phyloP scores from a whole-genome alignment of 2,113 vertebrate species.

The Amphiprion ocellaris region DNA sequence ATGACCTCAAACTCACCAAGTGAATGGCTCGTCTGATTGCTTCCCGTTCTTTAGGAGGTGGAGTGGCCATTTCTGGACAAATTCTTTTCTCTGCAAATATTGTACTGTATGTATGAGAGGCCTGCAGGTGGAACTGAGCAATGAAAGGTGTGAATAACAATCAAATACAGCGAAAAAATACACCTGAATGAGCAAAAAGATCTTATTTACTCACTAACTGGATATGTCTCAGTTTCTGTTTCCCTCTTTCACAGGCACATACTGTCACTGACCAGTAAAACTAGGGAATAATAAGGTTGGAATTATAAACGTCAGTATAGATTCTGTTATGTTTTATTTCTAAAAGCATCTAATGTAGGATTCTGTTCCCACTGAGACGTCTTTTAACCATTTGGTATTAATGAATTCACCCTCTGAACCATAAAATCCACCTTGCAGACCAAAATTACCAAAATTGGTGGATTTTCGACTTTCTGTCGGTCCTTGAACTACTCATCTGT shows the following conservation, averaged over 20 bases:
- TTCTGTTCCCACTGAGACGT: no score
- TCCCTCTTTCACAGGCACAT: background rate
- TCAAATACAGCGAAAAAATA: background rate
- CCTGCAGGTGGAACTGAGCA: background rate
- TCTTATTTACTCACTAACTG: background rate
- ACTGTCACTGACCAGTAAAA: no score
- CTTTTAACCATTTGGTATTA: no score
- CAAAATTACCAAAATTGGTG: no score
- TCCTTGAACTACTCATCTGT: no score
- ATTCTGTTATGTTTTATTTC: no score
- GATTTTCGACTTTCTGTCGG: no score
- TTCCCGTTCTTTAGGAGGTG: conserved; percentile 15
- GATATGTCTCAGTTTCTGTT: background rate
- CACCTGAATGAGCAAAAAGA: background rate
- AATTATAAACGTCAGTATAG: no score
- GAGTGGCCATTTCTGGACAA: conserved; percentile 20
- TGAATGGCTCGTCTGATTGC: conserved; percentile 60
- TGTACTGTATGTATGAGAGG: background rate
- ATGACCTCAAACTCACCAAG: conserved; percentile 60
- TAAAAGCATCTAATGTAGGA: no score
- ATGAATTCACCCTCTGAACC: no score
- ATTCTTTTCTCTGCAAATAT: conserved; percentile 1
- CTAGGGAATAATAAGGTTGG: no score
- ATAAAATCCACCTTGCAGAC: no score
- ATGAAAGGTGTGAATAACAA: background rate